Evolutionary conservation across 2,797 vertebrate genomes (phyloP).

Genomic region (Epinephelus coioides): DNA sequence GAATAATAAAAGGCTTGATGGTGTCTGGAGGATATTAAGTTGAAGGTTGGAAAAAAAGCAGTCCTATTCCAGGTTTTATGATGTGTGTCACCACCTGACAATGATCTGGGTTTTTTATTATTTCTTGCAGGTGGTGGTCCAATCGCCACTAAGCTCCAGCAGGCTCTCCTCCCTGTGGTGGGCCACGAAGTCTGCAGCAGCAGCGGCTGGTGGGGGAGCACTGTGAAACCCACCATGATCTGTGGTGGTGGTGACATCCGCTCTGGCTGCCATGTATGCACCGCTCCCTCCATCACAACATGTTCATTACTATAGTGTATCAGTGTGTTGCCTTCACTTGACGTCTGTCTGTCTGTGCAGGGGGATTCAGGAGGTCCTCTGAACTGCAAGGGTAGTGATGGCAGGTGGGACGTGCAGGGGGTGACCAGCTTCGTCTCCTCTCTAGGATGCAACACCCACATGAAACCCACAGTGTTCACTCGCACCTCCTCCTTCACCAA

Average conservation of each 20-base stretch:
- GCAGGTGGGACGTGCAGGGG: constrained; percentile 57
- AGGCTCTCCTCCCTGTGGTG: constrained; percentile 81
- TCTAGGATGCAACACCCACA: constrained; percentile 41
- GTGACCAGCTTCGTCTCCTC: constrained; percentile 59
- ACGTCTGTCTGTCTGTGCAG: constrained; percentile 17
- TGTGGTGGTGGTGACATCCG: constrained; percentile 79
- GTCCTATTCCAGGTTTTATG: too few relatives aligned
- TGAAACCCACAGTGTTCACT: constrained; percentile 62
- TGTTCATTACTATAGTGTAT: not conserved
- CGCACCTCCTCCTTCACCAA: constrained; percentile 56
- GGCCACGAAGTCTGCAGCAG: constrained; percentile 69
- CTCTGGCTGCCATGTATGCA: constrained; percentile 80
- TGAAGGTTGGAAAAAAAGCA: too few relatives aligned
- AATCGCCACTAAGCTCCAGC: constrained; percentile 78
- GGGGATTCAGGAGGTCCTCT: constrained; percentile 62
- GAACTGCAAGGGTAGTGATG: constrained; percentile 44
- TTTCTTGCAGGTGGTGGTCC: constrained; percentile 63
- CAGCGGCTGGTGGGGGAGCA: constrained; percentile 77
- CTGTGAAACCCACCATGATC: constrained; percentile 75
- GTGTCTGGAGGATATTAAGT: too few relatives aligned
- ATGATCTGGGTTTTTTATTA: not conserved
- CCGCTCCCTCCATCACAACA: not conserved
- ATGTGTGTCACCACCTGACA: not conserved
- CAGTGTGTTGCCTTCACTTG: not conserved
- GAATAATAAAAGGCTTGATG: too few relatives aligned